Evolutionary conservation across 2,113 vertebrate species (phyloP), one percentile per base, ranked within the genome.

Genomic region (Mugil cephalus): DNA sequence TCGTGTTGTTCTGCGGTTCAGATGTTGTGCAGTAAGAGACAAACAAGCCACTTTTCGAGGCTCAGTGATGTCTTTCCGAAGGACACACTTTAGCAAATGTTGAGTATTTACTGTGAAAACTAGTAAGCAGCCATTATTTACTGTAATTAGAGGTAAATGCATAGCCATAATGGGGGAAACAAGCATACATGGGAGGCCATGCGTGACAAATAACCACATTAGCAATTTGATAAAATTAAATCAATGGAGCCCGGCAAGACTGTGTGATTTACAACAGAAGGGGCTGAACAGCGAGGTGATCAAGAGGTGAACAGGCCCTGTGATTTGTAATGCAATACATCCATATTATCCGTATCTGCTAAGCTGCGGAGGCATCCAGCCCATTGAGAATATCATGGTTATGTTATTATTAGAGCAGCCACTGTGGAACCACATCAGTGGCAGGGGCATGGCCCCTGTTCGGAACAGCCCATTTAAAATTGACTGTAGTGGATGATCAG

Each of bases 191-290:
- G 35, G 40, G 72, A 85, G 79, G 60, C 69, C 80, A 77, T 69
- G 77, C 79, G 79, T 83, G 82, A 92, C 52, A 34, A 88, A 88
- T 90, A 82, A 83, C 83, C 53, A 42, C 73, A 89, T 91, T 89
- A 88, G 80, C 70, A 86, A 84, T 89, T 88, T 89, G 83, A 89
- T 87, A 77, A 85, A 90, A 88, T 89, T 73, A 79, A 89, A 92
- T 91, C 84, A 91, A 82, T 77, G 74, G 77, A 83, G 80, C 77
- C 77, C 63, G 59, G 82, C 69, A 68, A 56, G 68, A 45, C 61
- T 9, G 62, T 68, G 56, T 88, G 84, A 86, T 88, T 87, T 83
- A 86, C 58, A 80, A 46, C 82, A 61, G 54, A 54, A 38, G 60
- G 59, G 38, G 43, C 56, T 69, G 1, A 82, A 68, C 79, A 61